phyloP scores from a whole-genome alignment of 2,888 invertebrate species.

The Ctenicera cuprea region DNA sequence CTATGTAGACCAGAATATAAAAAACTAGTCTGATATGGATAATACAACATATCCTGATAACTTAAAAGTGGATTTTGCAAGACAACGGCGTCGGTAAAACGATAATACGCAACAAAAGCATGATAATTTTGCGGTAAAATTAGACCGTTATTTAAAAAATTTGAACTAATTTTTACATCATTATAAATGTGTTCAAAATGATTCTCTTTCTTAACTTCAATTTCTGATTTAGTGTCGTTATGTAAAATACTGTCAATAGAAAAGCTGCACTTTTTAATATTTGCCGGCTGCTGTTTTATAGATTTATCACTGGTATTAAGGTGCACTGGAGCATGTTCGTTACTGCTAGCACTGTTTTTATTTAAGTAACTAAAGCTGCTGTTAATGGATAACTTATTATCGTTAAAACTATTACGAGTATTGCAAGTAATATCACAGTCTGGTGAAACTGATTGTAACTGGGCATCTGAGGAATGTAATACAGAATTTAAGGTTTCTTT shows the following conservation, averaged over 20 bases:
- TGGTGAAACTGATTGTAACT: constrained; percentile 38
- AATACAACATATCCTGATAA: constrained; percentile 66
- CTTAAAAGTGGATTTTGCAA: constrained; percentile 64
- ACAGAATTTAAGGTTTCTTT: constrained; percentile 10
- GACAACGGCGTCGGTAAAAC: constrained; percentile 58
- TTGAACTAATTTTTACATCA: constrained; percentile 40
- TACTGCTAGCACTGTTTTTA: neutral
- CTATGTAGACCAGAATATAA: constrained; percentile 78
- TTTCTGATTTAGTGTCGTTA: constrained; percentile 22
- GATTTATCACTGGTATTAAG: constrained; percentile 30
- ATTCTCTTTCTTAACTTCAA: constrained; percentile 1
- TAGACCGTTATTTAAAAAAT: constrained; percentile 42
- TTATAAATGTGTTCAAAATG: constrained; percentile 27
- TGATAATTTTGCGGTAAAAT: constrained; percentile 55
- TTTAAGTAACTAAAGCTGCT: constrained; percentile 31
- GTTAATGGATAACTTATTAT: constrained; percentile 35
- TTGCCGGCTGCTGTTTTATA: constrained; percentile 42
- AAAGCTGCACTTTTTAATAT: constrained; percentile 49
- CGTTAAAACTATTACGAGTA: constrained; percentile 39
- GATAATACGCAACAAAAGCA: constrained; percentile 62
- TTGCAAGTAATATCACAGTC: constrained; percentile 51
- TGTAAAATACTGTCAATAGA: constrained; percentile 56
- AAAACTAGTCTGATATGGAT: constrained; percentile 71
- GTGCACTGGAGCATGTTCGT: constrained; percentile 13
- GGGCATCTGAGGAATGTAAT: constrained; percentile 38